Base-by-base conservation (phyloP, 2,888 invertebrate genomes). In the Tethea ocularis region DNA sequence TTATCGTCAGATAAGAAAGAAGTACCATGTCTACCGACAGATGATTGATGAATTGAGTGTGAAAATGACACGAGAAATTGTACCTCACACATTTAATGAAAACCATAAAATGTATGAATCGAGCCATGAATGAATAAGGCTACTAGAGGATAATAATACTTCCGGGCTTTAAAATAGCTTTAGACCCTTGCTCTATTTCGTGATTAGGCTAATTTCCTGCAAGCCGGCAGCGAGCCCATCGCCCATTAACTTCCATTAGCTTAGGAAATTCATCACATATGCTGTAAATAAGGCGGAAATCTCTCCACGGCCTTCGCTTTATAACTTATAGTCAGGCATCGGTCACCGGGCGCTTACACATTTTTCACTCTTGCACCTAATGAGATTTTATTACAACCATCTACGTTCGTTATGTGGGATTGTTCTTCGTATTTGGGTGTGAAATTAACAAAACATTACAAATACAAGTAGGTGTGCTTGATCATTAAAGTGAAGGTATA, bases 351-450 rank as follows among this genome's bases (percentile, higher is more conserved):
- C 72, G 69, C 68, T 60, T 60, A 59, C 64, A 67, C 74, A 84
- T 83, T 79, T 80, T 75, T 79, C 80, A 82, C 77, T 71, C 61
- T 55, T 61, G 60, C 69, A 62, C 67, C 76, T 83, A 85, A 86
- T 82, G 81, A 81, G 78, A 70, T 74, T 76, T 65, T 71, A 69
- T 69, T 68, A 75, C 69, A 67, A 61, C 72, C 75, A 73, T 77
- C 66, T 63, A 72, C 71, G 74, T 79, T 80, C 80, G 75, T 82
- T 80, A 76, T 67, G 57, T 59, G 54, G 72, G 71, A 80, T 83
- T 80, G 78, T 77, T 73, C 64, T 57, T 64, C 58, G 68, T 70
- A 68, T 67, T 66, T 66, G 72, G 64, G 66, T 69, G 75, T 74
- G 70, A 77, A 77, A 71, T 67, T 71, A 70, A 69, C 63, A 57